These are phyloP conservation scores for Linnaemya tessellans DNA, from an alignment of 2,888 invertebrate species.

Conservation along the genomic window DNA sequence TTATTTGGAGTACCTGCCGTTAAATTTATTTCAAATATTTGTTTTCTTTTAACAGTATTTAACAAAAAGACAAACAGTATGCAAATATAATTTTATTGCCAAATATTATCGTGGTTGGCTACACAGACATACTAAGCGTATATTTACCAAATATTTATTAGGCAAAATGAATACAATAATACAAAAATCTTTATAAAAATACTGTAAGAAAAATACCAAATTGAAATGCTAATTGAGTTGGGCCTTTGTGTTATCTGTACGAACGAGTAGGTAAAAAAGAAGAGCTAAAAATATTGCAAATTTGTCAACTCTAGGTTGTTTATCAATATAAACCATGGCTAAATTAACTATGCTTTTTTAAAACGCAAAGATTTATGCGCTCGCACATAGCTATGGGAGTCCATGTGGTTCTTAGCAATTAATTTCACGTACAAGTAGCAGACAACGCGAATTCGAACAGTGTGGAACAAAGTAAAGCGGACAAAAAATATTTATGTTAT, in stretches of 20 bases:
- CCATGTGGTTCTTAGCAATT: slow-evolving; percentile 36
- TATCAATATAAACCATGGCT: slow-evolving; percentile 12
- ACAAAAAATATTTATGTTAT: not conserved
- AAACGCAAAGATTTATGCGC: not conserved
- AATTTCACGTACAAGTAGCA: slow-evolving; percentile 44
- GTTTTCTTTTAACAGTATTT: not conserved
- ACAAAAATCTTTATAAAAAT: slow-evolving; percentile 1
- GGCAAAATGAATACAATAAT: slow-evolving; percentile 22
- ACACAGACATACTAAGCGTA: not conserved
- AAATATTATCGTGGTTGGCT: slow-evolving; percentile 66
- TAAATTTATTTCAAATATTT: slow-evolving; percentile 14
- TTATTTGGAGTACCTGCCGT: slow-evolving; percentile 20
- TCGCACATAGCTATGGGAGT: not conserved
- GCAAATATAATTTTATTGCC: slow-evolving; percentile 51
- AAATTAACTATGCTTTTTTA: slow-evolving; percentile 9
- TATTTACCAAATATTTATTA: slow-evolving; percentile 36
- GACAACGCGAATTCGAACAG: slow-evolving; percentile 7
- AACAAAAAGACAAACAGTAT: not conserved
- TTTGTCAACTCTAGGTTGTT: slow-evolving; percentile 21
- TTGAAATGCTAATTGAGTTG: slow-evolving; percentile 42
- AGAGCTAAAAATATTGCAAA: slow-evolving; percentile 25
- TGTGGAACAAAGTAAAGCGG: not conserved
- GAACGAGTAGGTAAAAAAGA: not conserved
- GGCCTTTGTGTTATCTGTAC: not conserved
- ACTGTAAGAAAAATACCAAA: not conserved